phyloP scores from a whole-genome alignment of 2,797 vertebrate genomes.

The Siniperca undulata region DNA sequence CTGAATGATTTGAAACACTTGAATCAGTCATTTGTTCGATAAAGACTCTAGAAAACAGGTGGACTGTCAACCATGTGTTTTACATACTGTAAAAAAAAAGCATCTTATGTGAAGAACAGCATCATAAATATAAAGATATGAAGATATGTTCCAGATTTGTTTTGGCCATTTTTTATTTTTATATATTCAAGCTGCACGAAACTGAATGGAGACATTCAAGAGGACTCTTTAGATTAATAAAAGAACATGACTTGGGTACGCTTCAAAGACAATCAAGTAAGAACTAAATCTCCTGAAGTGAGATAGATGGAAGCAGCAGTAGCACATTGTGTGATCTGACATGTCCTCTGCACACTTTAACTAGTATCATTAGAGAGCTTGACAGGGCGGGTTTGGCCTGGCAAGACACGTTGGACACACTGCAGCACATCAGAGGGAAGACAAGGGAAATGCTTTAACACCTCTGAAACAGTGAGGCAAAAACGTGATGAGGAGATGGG shows the following conservation, averaged over 20 bases:
- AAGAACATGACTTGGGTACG: conserved; percentile 40
- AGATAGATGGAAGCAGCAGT: conserved; percentile 59
- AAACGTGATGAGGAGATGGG: conserved; percentile 75
- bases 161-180: conserved; percentile 10
- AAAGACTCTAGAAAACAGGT: background rate
- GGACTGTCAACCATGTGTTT: background rate
- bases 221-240: conserved; percentile 41
- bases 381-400: conserved; percentile 64
- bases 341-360: conserved; percentile 64
- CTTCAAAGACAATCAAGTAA: conserved; percentile 62
- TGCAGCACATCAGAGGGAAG: conserved; percentile 71
- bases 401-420: conserved; percentile 66
- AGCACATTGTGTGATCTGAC: conserved; percentile 69
- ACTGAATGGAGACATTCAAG: conserved; percentile 45
- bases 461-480: conserved; percentile 65
- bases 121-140: background rate
- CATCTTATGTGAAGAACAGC: background rate
- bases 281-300: conserved; percentile 58
- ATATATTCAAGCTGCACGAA: conserved; percentile 16
- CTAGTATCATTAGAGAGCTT: conserved; percentile 65
- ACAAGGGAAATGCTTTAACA: conserved; percentile 60
- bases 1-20: conserved; percentile 5
- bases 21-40: background rate
- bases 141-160: background rate
- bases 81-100: background rate